Conservation (phyloP, 1,140 invertebrate genomes). For the Cyphomyrmex costatus region DNA sequence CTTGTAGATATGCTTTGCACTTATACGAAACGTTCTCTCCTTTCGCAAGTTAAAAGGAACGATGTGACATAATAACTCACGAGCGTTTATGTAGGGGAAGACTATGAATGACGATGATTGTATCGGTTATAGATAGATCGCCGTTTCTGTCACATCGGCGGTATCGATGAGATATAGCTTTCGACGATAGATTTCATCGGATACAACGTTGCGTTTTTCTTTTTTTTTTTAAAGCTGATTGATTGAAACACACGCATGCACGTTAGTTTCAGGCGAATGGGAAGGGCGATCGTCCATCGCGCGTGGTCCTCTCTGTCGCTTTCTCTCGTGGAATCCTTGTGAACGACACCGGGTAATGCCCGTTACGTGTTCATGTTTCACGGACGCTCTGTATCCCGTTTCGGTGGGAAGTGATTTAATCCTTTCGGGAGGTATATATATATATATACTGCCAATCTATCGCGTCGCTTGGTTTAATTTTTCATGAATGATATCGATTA, state of each 20-base stretch:
- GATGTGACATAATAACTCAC: constrained; percentile 7
- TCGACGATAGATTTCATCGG: not conserved
- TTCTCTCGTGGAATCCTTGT: constrained; percentile 44
- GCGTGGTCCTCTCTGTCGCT: constrained; percentile 12
- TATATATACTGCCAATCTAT: too few relatives aligned
- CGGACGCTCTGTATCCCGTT: not conserved
- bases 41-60: constrained; percentile 27
- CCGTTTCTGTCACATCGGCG: constrained; percentile 8
- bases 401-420: constrained; percentile 15
- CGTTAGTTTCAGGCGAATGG: constrained; percentile 21
- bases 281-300: constrained; percentile 25
- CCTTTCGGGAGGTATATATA: constrained; percentile 8
- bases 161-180: constrained; percentile 34
- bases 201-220: not conserved
- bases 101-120: not conserved
- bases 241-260: constrained; percentile 26
- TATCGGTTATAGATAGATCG: constrained; percentile 44
- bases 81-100: not conserved
- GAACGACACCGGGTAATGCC: constrained; percentile 57
- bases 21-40: not conserved
- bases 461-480: not conserved
- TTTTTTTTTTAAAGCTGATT: constrained; percentile 4
- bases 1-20: not conserved
- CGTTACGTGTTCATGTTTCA: constrained; percentile 49
- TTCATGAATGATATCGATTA: not conserved